phyloP scores from a whole-genome alignment of 2,888 invertebrate species.

The Cancer borealis region DNA sequence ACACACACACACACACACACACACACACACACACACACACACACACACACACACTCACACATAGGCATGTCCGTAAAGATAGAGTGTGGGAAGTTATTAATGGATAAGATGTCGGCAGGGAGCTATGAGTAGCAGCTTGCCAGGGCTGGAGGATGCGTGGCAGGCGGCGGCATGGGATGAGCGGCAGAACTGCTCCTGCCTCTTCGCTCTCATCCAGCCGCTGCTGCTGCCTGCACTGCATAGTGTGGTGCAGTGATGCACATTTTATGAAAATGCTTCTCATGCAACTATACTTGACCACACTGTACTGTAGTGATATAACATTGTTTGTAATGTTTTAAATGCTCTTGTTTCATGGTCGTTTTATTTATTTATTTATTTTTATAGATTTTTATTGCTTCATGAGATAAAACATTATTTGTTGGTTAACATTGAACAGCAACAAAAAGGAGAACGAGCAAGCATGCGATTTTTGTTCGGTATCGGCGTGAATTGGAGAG shows the following conservation, averaged over 20 bases:
- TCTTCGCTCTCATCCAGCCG: not conserved
- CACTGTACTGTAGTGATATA: not conserved
- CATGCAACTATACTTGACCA: not conserved
- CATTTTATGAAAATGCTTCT: not conserved
- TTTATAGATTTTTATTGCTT: not conserved
- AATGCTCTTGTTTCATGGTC: not conserved
- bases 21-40: slow-evolving; percentile 35
- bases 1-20: not conserved
- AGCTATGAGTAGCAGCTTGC: not conserved
- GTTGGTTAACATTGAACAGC: not conserved
- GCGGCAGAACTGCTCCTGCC: not conserved
- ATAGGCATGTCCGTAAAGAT: not conserved
- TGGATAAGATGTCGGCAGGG: not conserved
- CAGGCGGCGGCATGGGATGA: not conserved
- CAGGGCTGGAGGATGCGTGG: not conserved
- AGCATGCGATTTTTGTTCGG: not conserved
- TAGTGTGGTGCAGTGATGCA: not conserved
- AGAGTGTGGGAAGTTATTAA: not conserved
- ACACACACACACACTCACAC: slow-evolving; percentile 39
- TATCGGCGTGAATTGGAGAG: not conserved
- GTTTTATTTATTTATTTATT: not conserved
- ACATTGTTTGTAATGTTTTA: not conserved
- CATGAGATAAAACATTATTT: not conserved
- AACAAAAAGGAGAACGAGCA: not conserved
- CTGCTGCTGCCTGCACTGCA: not conserved